Evolutionary conservation across 2,888 invertebrate genomes (phyloP).

Genomic region (Acleris cristana): DNA sequence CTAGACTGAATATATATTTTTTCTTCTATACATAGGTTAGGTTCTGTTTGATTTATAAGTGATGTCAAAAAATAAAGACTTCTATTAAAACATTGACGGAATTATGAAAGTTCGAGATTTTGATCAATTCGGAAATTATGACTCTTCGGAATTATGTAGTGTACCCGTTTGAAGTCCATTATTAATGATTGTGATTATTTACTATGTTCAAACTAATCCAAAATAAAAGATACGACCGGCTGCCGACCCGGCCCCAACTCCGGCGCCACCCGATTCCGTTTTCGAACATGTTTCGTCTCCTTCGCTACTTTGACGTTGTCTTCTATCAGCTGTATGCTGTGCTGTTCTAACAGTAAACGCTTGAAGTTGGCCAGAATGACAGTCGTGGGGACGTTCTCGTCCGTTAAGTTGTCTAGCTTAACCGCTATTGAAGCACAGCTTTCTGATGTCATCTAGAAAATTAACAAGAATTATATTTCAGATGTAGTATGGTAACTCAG

Average conservation of each 20-base stretch:
- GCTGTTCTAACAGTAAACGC: constrained; percentile 59
- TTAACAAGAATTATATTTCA: not conserved
- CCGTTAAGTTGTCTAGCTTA: constrained; percentile 58
- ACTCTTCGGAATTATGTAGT: too few species aligned
- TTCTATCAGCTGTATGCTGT: constrained; percentile 55
- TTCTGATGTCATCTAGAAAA: constrained; percentile 62
- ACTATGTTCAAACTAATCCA: constrained; percentile 5
- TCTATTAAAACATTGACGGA: too few species aligned
- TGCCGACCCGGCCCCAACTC: constrained; percentile 51
- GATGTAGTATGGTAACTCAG: not conserved
- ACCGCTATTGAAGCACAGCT: constrained; percentile 64
- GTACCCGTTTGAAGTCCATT: too few species aligned
- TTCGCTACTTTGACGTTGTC: constrained; percentile 51
- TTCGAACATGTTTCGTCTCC: constrained; percentile 43
- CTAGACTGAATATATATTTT: too few species aligned
- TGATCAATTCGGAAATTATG: too few species aligned
- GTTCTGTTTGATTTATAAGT: too few species aligned
- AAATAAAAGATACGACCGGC: constrained; percentile 60
- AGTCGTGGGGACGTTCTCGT: constrained; percentile 43
- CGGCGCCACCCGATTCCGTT: constrained; percentile 55
- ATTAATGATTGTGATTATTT: not conserved
- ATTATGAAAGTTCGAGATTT: too few species aligned
- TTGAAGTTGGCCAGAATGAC: constrained; percentile 51
- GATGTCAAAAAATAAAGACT: too few species aligned
- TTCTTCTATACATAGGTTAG: too few species aligned